Base-by-base conservation (phyloP, 2,888 invertebrate genomes). In the Ornithoptera alexandrae region DNA sequence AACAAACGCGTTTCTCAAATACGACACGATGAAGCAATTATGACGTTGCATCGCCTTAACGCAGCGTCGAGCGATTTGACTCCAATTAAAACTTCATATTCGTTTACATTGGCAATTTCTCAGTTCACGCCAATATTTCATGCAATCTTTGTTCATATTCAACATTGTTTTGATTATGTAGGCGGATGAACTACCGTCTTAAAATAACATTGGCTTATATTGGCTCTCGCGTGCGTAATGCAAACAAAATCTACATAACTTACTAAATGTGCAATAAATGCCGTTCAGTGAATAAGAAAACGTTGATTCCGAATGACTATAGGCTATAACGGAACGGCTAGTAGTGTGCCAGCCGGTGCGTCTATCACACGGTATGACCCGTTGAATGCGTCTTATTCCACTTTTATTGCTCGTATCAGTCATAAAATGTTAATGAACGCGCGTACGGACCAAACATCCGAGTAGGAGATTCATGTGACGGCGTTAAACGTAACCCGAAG, bases 361-460 rank as follows among this genome's bases (percentile, higher is more conserved):
- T 89, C 89, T 87, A 85, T 88, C 90, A 88, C 86, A 85, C 82
- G 82, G 86, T 85, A 90, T 86, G 91, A 87, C 86, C 89, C 86
- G 87, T 82, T 88, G 83, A 90, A 89, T 90, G 90, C 84, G 83
- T 91, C 92, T 91, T 90, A 92, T 92, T 92, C 91, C 91, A 90
- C 83, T 87, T 91, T 92, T 92, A 92, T 92, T 88, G 90, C 85
- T 86, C 89, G 90, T 92, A 92, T 92, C 88, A 89, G 83, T 92
- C 92, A 90, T 92, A 92, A 92, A 92, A 92, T 92, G 90, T 89
- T 92, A 92, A 92, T 92, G 92, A 91, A 91, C 86, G 87, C 84
- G 82, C 89, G 83, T 87, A 87, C 86, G 89, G 90, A 87, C 90
- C 90, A 92, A 92, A 92, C 91, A 92, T 92, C 91, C 90, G 92